Conservation (phyloP, 2,113 vertebrate genomes). For the Myxocyprinus asiaticus region DNA sequence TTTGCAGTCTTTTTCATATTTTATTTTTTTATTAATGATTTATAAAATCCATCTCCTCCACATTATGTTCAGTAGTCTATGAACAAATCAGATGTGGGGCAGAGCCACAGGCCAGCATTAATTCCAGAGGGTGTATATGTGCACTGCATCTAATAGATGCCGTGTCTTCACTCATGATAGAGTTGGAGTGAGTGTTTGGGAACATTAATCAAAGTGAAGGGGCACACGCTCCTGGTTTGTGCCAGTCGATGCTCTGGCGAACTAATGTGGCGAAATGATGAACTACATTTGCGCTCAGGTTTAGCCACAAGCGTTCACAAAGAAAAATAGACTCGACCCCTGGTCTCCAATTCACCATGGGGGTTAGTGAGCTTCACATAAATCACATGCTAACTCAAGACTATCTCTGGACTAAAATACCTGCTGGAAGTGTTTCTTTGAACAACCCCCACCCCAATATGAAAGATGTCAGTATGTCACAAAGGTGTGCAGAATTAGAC, state of each 20-base stretch:
- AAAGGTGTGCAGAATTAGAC: neutral
- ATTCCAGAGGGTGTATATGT: slow-evolving; percentile 30
- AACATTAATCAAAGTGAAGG: slow-evolving; percentile 77
- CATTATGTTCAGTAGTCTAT: neutral
- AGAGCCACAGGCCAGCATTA: slow-evolving; percentile 22
- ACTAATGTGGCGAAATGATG: slow-evolving; percentile 73
- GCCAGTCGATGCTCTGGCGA: slow-evolving; percentile 69
- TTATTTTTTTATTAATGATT: neutral
- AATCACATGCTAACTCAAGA: slow-evolving; percentile 67
- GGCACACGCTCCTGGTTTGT: slow-evolving; percentile 66
- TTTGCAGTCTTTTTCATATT: too few species aligned
- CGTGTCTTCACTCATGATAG: slow-evolving; percentile 72
- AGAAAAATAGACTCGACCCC: slow-evolving; percentile 78
- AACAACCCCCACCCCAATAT: neutral
- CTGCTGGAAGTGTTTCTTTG: slow-evolving; percentile 4
- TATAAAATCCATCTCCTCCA: neutral
- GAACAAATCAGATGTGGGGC: slow-evolving; percentile 9
- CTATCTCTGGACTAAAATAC: slow-evolving; percentile 14
- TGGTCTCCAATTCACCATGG: slow-evolving; percentile 76
- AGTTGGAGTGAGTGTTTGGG: slow-evolving; percentile 65
- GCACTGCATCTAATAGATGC: slow-evolving; percentile 69
- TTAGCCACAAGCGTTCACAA: slow-evolving; percentile 74
- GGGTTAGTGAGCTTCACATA: slow-evolving; percentile 68
- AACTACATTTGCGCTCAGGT: slow-evolving; percentile 76
- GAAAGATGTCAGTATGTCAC: slow-evolving; percentile 12